phyloP scores from a whole-genome alignment of 2,113 vertebrate species.

The Theristicus caerulescens region DNA sequence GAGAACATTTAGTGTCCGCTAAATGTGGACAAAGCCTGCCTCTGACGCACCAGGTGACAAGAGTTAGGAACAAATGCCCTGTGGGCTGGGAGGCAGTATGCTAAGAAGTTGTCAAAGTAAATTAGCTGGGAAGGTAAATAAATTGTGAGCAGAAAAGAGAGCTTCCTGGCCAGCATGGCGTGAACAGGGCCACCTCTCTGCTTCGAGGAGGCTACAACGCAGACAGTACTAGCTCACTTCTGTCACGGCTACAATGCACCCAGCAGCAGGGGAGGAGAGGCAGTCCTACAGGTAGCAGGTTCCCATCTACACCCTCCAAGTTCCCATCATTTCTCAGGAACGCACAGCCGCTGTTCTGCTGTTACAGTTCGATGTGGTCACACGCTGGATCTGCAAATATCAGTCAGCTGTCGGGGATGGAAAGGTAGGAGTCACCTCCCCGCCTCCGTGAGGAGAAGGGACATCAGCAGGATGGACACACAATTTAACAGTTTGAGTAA shows the following conservation, averaged over 20 bases:
- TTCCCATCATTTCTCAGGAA: background rate
- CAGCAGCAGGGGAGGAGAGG: background rate
- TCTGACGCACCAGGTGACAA: background rate
- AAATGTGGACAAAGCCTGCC: background rate
- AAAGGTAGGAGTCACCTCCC: background rate
- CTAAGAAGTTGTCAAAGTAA: background rate
- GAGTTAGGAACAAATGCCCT: background rate
- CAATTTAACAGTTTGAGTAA: background rate
- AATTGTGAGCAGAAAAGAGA: background rate
- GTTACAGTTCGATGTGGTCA: background rate
- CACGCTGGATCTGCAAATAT: background rate
- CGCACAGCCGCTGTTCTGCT: background rate
- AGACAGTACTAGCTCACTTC: background rate
- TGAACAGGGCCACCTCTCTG: background rate
- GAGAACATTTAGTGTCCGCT: background rate
- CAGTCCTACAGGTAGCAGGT: background rate
- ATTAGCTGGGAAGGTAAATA: background rate
- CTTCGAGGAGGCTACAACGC: background rate
- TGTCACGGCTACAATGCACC: background rate
- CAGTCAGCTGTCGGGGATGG: background rate
- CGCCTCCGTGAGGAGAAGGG: background rate
- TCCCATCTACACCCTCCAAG: background rate
- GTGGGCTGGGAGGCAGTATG: background rate
- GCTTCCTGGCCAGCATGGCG: background rate
- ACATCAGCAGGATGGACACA: background rate